Evolutionary conservation across 2,888 invertebrate species (phyloP).

Genomic region (Melinaea marsaeus): DNA sequence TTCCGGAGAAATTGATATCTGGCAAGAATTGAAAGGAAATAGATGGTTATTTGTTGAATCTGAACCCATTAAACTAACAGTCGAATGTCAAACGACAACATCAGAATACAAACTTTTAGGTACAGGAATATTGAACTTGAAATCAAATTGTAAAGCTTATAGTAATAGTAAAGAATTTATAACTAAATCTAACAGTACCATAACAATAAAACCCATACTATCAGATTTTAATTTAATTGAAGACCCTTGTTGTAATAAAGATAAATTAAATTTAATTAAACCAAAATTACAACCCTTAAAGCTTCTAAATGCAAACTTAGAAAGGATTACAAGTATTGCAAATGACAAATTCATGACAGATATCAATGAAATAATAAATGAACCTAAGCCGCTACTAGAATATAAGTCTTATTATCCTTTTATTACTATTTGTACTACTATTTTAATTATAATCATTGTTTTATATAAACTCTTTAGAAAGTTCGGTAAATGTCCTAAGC

Average conservation of each 20-base stretch:
- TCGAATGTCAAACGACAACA: conserved; percentile 18
- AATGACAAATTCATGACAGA: not conserved
- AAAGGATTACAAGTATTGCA: not conserved
- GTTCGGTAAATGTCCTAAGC: too few species aligned
- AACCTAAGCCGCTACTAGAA: conserved; percentile 1
- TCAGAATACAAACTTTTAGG: too few species aligned
- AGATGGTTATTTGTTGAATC: conserved; percentile 32
- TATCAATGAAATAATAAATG: conserved; percentile 5
- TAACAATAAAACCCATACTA: too few species aligned
- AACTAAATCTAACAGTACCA: too few species aligned
- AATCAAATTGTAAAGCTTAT: too few species aligned
- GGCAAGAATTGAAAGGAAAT: conserved; percentile 26
- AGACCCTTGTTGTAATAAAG: not conserved
- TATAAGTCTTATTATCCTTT: not conserved
- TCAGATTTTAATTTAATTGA: not conserved
- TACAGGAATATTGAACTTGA: too few species aligned
- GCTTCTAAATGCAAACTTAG: not conserved
- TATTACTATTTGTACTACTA: not conserved
- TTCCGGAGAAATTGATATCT: conserved; percentile 23
- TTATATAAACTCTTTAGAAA: too few species aligned
- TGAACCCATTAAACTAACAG: conserved; percentile 18
- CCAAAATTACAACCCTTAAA: not conserved
- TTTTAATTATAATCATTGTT: not conserved
- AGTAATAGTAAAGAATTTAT: too few species aligned
- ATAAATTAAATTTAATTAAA: not conserved